Percentiles rank a stretch among this genome's conserved stretches.
Evolutionary conservation across 2,797 vertebrate genomes (phyloP).

Genomic region (Sebastolobus alascanus): DNA sequence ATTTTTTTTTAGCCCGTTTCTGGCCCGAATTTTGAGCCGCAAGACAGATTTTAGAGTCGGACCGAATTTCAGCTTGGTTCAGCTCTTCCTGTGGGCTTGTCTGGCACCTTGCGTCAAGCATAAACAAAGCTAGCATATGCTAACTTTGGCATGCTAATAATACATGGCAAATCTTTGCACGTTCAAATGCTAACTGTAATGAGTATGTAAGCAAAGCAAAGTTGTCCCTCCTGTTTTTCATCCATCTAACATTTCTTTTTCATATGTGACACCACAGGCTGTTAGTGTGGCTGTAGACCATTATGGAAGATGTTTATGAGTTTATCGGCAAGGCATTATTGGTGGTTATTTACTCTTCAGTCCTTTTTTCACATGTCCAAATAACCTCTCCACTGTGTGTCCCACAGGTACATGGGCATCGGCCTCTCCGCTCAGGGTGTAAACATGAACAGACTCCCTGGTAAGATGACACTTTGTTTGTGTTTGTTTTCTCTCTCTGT

Average conservation of each 20-base stretch:
- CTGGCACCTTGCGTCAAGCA: not conserved
- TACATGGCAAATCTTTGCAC: not conserved
- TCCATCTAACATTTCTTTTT: too few species aligned
- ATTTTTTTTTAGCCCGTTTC: too few species aligned
- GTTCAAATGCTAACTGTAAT: not conserved
- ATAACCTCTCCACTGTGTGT: not conserved
- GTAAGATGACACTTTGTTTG: slow-evolving; percentile 80
- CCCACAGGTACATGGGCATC: slow-evolving; percentile 97
- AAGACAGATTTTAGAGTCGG: too few species aligned
- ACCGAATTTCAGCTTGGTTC: too few species aligned
- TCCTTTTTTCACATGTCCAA: not conserved
- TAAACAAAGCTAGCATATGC: too few species aligned
- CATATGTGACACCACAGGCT: not conserved
- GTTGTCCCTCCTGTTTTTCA: not conserved
- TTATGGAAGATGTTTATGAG: not conserved
- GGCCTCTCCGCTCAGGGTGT: slow-evolving; percentile 99
- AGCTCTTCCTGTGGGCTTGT: not conserved
- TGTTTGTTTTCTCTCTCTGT: not conserved
- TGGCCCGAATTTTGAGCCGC: too few species aligned
- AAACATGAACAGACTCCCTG: slow-evolving; percentile 99
- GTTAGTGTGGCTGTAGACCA: not conserved
- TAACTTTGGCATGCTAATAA: too few species aligned
- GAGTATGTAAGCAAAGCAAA: not conserved
- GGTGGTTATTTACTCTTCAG: not conserved
- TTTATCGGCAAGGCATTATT: not conserved